These are phyloP conservation scores for Aspiorhynchus laticeps DNA, from an alignment of 2,113 vertebrate species.

Conservation along the genomic window DNA sequence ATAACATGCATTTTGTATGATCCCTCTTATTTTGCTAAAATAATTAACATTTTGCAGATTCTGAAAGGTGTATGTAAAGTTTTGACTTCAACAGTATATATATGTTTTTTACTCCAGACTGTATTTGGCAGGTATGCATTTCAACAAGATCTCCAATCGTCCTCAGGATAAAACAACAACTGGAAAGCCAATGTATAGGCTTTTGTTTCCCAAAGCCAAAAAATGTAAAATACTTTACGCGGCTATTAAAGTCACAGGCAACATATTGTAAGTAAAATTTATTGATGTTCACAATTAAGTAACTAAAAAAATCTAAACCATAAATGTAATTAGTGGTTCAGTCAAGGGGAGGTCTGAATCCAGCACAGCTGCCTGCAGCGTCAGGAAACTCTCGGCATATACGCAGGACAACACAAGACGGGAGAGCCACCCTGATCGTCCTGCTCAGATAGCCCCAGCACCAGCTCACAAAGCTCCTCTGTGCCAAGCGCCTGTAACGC, in stretches of 20 bases:
- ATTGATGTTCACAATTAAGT: background rate
- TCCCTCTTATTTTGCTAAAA: no score
- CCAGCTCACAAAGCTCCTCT: background rate
- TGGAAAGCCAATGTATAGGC: background rate
- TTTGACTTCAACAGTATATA: no score
- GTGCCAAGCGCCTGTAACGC: background rate
- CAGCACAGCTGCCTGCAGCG: background rate
- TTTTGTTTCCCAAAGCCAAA: slow-evolving; percentile 14
- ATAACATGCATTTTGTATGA: no score
- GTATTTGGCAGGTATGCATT: background rate
- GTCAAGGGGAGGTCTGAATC: background rate
- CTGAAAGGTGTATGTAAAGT: no score
- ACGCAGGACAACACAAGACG: background rate
- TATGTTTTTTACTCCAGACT: no score
- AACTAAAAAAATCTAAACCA: background rate
- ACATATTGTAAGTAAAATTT: background rate
- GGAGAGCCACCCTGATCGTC: background rate
- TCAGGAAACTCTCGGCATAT: background rate
- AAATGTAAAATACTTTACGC: background rate
- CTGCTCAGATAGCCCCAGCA: background rate
- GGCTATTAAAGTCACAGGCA: background rate
- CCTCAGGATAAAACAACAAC: background rate
- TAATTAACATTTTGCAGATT: no score
- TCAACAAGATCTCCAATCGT: background rate
- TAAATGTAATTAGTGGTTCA: background rate